Evolutionary conservation across 2,797 vertebrate species (phyloP).

Genomic region (Prionace glauca): DNA sequence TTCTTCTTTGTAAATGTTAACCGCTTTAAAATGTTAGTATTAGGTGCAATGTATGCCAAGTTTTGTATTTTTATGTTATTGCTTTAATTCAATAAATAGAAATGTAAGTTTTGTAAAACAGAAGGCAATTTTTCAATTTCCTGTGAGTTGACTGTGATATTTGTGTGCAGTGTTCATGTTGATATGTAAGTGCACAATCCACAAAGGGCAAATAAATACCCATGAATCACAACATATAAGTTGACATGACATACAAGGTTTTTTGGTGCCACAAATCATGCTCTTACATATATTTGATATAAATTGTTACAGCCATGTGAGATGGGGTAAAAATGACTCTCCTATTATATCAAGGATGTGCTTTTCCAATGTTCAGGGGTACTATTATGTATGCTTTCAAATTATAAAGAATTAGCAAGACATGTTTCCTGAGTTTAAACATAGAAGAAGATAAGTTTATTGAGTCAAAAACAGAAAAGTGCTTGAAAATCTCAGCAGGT

Average conservation of each 20-base stretch:
- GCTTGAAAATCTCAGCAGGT: too few species aligned
- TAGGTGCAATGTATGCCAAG: background rate
- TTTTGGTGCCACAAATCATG: background rate
- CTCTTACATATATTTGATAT: too few species aligned
- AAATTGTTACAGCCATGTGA: too few species aligned
- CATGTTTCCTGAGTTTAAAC: too few species aligned
- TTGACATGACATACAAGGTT: background rate
- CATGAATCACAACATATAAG: background rate
- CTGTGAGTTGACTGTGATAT: background rate
- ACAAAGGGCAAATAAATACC: too few species aligned
- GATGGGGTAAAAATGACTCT: too few species aligned
- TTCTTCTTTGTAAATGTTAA: background rate
- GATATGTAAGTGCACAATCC: background rate
- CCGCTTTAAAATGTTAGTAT: background rate
- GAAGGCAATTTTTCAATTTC: background rate
- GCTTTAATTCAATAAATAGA: background rate
- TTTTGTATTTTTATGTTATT: background rate
- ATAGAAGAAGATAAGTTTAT: too few species aligned
- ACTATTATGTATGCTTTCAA: too few species aligned
- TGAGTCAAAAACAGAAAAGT: too few species aligned
- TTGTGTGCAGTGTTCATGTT: background rate
- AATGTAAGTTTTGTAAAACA: background rate
- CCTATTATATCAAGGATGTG: too few species aligned
- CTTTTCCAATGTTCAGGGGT: too few species aligned
- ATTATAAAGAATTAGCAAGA: too few species aligned